phyloP scores from a whole-genome alignment of 2,113 vertebrate genomes.

The Grus americana region DNA sequence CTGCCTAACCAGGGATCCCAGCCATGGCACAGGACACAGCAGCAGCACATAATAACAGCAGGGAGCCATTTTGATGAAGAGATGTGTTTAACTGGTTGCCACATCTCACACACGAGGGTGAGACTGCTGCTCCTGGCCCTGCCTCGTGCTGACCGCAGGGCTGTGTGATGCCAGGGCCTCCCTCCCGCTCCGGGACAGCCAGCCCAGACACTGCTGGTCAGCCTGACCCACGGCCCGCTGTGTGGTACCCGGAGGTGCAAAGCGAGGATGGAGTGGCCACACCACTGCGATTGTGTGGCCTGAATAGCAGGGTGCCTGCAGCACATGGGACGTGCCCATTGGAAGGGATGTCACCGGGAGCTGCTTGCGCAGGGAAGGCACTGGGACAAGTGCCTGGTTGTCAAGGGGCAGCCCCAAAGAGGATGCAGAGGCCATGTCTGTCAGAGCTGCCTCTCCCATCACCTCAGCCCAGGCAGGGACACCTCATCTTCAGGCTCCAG shows the following conservation, averaged over 20 bases:
- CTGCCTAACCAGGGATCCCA: background rate
- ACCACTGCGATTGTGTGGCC: fast-evolving
- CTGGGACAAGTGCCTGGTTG: background rate
- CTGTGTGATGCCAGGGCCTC: background rate
- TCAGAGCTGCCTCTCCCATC: background rate
- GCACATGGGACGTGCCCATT: fast-evolving
- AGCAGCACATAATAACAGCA: background rate
- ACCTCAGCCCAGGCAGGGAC: background rate
- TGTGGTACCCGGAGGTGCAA: background rate
- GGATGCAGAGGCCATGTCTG: fast-evolving
- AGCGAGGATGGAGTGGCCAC: background rate
- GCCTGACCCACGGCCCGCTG: background rate
- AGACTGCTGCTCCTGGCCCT: background rate
- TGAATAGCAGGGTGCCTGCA: fast-evolving
- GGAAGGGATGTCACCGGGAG: background rate
- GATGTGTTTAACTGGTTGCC: background rate
- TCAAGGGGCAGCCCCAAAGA: background rate
- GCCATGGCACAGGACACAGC: background rate
- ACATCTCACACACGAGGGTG: background rate
- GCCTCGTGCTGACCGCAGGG: background rate
- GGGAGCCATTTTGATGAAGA: background rate
- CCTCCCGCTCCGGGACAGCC: background rate
- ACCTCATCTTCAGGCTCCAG: too few relatives aligned
- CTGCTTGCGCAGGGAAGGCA: too few relatives aligned
- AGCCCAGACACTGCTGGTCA: background rate